Percentiles rank a stretch among this genome's conserved stretches.
These are phyloP conservation scores for Peucedramus taeniatus DNA, from an alignment of 2,113 vertebrate genomes.

Conservation along the genomic window DNA sequence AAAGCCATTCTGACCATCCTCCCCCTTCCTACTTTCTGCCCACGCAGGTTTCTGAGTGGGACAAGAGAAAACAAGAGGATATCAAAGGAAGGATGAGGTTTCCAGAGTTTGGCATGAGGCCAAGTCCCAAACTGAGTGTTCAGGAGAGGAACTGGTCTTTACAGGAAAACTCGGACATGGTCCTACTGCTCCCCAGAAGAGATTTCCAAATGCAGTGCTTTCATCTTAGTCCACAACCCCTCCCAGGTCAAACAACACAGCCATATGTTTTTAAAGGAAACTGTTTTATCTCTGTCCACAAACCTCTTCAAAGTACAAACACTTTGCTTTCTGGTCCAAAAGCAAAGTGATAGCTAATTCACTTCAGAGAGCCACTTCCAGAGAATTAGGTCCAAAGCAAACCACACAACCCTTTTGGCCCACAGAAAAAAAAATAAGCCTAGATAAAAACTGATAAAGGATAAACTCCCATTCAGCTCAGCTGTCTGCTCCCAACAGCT, in stretches of 20 bases:
- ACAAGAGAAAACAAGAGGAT: neutral
- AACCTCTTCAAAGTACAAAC: conserved; percentile 31
- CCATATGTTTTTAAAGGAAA: conserved; percentile 35
- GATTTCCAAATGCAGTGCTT: neutral
- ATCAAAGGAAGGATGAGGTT: neutral
- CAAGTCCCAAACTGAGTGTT: neutral
- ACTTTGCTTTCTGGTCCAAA: neutral
- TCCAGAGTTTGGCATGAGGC: neutral
- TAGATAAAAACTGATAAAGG: neutral
- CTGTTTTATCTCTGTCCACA: conserved; percentile 45
- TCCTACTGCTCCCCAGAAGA: neutral
- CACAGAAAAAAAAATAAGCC: neutral
- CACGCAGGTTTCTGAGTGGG: neutral
- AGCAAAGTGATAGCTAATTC: neutral
- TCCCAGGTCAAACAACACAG: conserved; percentile 21
- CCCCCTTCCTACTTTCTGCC: neutral
- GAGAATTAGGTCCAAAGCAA: conserved; percentile 18
- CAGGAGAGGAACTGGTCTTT: neutral
- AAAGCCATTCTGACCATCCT: rapidly evolving
- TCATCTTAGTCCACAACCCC: conserved; percentile 17
- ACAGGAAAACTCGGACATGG: neutral
- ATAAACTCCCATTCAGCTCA: neutral
- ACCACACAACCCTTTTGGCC: neutral
- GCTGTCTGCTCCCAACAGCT: neutral
- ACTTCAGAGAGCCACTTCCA: neutral